phyloP scores from a whole-genome alignment of 1,140 invertebrate species.

The Subanguina moxae region DNA sequence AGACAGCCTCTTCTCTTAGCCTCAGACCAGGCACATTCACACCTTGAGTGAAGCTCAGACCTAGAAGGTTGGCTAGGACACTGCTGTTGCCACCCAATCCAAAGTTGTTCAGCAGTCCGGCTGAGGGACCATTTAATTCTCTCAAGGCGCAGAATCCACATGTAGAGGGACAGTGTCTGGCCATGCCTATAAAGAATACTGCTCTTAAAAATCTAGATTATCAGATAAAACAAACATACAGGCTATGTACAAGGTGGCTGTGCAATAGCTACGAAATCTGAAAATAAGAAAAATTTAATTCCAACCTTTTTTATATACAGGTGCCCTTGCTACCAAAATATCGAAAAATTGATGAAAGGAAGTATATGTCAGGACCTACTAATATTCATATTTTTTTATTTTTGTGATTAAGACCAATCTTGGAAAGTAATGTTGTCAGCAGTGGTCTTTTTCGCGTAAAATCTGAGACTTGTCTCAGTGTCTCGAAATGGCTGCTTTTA shows the following conservation, averaged over 20 bases:
- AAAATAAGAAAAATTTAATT: not conserved
- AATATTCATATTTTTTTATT: no score
- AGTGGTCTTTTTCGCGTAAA: no score
- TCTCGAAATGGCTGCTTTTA: no score
- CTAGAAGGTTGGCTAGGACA: not conserved
- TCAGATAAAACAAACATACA: no score
- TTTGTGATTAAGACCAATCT: no score
- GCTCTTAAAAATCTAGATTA: no score
- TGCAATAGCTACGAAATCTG: conserved; percentile 1
- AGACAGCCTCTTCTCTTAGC: not conserved
- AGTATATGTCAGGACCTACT: no score
- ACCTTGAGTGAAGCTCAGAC: not conserved
- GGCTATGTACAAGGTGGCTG: not conserved
- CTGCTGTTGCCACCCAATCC: not conserved
- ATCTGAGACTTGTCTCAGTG: no score
- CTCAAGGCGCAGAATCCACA: not conserved
- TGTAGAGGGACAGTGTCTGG: not conserved
- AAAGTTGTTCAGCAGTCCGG: not conserved
- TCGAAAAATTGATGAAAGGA: no score
- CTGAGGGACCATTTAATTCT: not conserved
- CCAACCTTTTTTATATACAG: no score
- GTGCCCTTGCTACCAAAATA: no score
- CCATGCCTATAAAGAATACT: not conserved
- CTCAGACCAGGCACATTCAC: not conserved
- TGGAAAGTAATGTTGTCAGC: no score